Evolutionary conservation across 1,140 invertebrate species (phyloP), one percentile per base, ranked within the genome.

Genomic region (Chironomus striatipennis): DNA sequence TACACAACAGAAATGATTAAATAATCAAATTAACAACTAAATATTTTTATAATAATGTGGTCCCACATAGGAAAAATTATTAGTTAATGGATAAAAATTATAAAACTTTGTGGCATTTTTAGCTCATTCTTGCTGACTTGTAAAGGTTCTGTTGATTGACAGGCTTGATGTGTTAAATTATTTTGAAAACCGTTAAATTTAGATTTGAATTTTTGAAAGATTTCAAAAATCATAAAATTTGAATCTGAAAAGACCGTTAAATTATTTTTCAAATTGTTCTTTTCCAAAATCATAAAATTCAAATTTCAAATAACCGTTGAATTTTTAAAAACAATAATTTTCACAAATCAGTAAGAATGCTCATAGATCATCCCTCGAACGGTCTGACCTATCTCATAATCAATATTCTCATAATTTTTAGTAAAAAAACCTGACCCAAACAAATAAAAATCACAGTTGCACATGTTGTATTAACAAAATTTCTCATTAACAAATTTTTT

Each of bases 381-480:
- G 24, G 24, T 34, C 24, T 34, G 5, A n/a, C n/a, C 24, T 34
- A 34, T 57, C 47, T 57, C 47, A 57, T 57, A n/a, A 12, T 57
- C 15, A 57, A 57, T 34, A 57, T 57, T n/a, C 24, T 12, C 47
- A 57, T 57, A 57, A 57, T 15, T 57, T 57, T 57, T 57, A 34
- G 24, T 57, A 15, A 15, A 5, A n/a, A 57, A 57, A 57, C 9
- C 47, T 15, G 9, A 15, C 9, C 47, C 47, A 12, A 34, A 34
- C 24, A 57, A 57, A 57, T 12, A 57, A 12, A 57, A 57, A 57
- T 57, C 47, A 57, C 47, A 57, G 47, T n/a, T 57, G 47, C 47
- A n/a, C 47, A 57, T 57, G 47, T 57, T 57, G 12, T 57, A 57
- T 57, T 57, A 57, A 57, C 47, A 57, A 57, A n/a, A n/a, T 57